Conservation (phyloP, 2,888 invertebrate genomes). For the Ornithoptera priamus region DNA sequence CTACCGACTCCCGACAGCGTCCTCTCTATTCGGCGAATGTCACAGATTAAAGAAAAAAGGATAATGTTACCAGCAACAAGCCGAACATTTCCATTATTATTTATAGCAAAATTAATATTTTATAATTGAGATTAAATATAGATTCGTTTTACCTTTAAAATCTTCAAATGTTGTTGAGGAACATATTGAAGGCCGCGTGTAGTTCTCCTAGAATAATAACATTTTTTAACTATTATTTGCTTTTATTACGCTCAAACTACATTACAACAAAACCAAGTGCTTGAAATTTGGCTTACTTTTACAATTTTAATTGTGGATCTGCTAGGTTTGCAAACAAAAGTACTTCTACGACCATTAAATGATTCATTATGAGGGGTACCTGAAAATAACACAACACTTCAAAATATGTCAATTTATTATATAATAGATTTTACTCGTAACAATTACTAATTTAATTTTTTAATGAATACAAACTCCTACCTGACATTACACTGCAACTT, state of each 20-base stretch:
- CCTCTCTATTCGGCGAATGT: constrained; percentile 68
- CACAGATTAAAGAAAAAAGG: constrained; percentile 34
- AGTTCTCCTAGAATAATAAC: constrained; percentile 56
- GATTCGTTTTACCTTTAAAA: constrained; percentile 54
- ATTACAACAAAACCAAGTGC: neutral
- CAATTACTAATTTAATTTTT: constrained; percentile 3
- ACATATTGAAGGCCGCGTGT: constrained; percentile 55
- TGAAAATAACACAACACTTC: constrained; percentile 43
- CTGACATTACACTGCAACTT: constrained; percentile 79
- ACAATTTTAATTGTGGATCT: constrained; percentile 67
- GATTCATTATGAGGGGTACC: constrained; percentile 75
- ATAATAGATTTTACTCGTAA: neutral
- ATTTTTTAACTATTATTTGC: neutral
- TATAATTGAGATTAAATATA: too few relatives aligned
- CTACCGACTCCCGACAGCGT: constrained; percentile 53
- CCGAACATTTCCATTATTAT: constrained; percentile 11
- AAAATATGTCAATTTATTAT: constrained; percentile 10
- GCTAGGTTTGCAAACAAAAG: constrained; percentile 66
- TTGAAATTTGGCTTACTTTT: constrained; percentile 50
- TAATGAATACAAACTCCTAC: constrained; percentile 48
- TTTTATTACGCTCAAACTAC: neutral
- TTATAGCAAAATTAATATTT: too few relatives aligned
- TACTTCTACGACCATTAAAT: constrained; percentile 68
- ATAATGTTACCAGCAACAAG: constrained; percentile 32
- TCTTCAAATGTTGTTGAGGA: constrained; percentile 59